Evolutionary conservation across 2,888 invertebrate species (phyloP), one percentile per base, ranked within the genome.

Genomic region (Ligdia adustata): DNA sequence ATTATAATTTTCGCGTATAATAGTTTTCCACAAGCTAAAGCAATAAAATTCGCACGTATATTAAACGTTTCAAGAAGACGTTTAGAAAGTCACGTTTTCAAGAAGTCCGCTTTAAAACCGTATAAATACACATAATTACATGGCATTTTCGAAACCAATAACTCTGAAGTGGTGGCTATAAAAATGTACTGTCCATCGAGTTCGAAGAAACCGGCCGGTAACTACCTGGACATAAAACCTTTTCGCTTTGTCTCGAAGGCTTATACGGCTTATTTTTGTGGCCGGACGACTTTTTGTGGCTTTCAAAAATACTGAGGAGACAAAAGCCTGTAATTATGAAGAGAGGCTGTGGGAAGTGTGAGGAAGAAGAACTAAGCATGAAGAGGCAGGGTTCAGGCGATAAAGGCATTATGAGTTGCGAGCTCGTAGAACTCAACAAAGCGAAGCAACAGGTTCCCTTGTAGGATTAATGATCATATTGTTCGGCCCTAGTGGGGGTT

Each of bases 71-170:
- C 9, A 24, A 28, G 16, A 38, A 39, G 13, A 49, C 27, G n/a
- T 54, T 59, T 48, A 22, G 20, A 53, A 38, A 45, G 37, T 37
- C 31, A 20, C 37, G 16, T 45, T 31, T 34, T 28, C 14, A 18
- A 51, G 39, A 52, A 42, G 38, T 47, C 26, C 34, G 49, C 27
- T 35, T 45, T 49, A 55, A 57, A 55, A 52, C 48, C 34, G 29
- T 48, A 45, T 48, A 49, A 44, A 51, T 37, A 43, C 46, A 28
- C 41, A 34, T 58, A 58, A 64, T 64, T 44, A 57, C 48, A 54
- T 45, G 44, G 55, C 43, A 54, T 57, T 60, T 59, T 56, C 50
- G 46, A 60, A 59, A 57, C 57, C 61, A 61, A 61, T 60, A 63
- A 58, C 52, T 52, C 53, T 58, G 27, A 54, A 56, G 55, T 55